Evolutionary conservation across 2,113 vertebrate genomes (phyloP), one percentile per base, ranked within the genome.

Genomic region (Trinectes maculatus): DNA sequence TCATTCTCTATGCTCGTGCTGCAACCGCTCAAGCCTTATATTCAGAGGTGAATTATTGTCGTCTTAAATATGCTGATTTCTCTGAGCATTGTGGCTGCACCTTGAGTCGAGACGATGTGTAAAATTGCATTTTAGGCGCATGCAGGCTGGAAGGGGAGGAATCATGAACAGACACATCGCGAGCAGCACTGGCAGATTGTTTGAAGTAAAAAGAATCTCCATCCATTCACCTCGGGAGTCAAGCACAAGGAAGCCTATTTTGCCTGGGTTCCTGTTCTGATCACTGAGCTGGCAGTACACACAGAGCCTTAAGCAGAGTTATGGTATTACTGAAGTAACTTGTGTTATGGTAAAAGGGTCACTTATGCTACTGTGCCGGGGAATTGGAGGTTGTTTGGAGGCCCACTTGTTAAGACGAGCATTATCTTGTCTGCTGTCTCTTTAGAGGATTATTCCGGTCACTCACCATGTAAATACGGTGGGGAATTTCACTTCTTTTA

Each of bases 101-200:
- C 85, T 83, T 80, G 79, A 83, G 79, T 65, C 43, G 72, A 88
- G 85, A 77, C 82, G 75, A 81, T 67, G 77, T 86, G 82, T 84
- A 80, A 88, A 85, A 89, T 85, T 74, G 78, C 65, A 71, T 85
- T 85, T 84, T 78, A 33, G 77, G 77, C 61, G 65, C 75, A 67
- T 47, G 77, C 82, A 8, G 62, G 63, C 77, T 58, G 48, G 13
- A 61, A 82, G 71, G 67, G 53, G 67, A 62, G 46, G 67, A 78
- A 59, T 75, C 73, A n/a, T 80, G 68, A 77, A 74, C 74, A 77
- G 60, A 80, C 80, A 48, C 79, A 74, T 83, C 80, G 77, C 72
- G 60, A 73, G 67, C 59, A 54, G 73, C 79, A 34, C 63, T 66
- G 57, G 83, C 73, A 84, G 57, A 85, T 79, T 79, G 80, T 77